These are phyloP conservation scores for Volucella inflata DNA, from an alignment of 2,888 invertebrate genomes.

Conservation along the genomic window DNA sequence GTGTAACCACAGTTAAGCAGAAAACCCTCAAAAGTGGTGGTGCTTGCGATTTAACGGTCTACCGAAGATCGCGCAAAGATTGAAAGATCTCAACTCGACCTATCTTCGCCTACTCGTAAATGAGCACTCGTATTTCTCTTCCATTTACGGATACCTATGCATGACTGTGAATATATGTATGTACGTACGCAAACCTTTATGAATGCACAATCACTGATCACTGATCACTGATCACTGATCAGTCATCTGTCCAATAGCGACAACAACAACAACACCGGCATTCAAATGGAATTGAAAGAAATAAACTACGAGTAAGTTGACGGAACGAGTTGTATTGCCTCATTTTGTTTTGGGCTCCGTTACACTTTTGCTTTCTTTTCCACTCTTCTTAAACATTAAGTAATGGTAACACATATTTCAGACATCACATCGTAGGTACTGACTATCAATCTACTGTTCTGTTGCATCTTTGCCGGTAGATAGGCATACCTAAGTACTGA, in stretches of 20 bases:
- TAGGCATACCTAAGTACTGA: conserved; percentile 22
- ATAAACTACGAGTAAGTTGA: conserved; percentile 47
- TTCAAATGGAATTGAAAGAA: conserved; percentile 58
- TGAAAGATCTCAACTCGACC: conserved; percentile 18
- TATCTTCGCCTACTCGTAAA: conserved; percentile 11
- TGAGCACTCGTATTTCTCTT: background rate
- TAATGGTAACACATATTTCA: conserved; percentile 60
- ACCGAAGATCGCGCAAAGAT: conserved; percentile 35
- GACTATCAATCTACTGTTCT: background rate
- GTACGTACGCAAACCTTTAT: conserved; percentile 37
- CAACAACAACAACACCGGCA: conserved; percentile 33
- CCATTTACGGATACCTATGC: too few species aligned
- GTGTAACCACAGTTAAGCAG: conserved; percentile 58
- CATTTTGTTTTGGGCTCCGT: conserved; percentile 64
- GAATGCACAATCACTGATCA: conserved; percentile 17
- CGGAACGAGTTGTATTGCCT: conserved; percentile 58
- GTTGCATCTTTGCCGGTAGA: conserved; percentile 9
- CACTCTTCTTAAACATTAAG: conserved; percentile 47
- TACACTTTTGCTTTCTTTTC: conserved; percentile 61
- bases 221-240: conserved; percentile 21
- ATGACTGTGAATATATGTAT: background rate
- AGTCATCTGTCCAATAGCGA: conserved; percentile 42
- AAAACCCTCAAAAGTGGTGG: conserved; percentile 17
- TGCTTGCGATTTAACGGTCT: conserved; percentile 32
- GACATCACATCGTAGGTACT: conserved; percentile 33